These are phyloP conservation scores for Aratinga solstitialis DNA, from an alignment of 2,797 vertebrate species.

Conservation along the genomic window DNA sequence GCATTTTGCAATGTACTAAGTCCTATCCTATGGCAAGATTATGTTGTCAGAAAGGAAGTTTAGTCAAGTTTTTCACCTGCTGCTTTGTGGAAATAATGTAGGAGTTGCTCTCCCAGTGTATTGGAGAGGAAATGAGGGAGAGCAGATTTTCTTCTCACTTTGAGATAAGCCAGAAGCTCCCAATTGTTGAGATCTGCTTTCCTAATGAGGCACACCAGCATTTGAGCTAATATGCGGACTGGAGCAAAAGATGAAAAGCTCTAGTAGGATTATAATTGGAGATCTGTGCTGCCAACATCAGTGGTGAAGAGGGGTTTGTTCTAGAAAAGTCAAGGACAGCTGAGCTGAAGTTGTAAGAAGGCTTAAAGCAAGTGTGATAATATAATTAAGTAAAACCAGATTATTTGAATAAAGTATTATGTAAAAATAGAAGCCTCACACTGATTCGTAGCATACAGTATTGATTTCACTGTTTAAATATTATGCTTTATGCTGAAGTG, in stretches of 20 bases:
- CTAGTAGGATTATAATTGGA: not conserved
- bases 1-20: not conserved
- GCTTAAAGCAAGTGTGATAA: not conserved
- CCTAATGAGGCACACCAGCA: not conserved
- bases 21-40: not conserved
- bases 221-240: not conserved
- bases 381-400: not conserved
- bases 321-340: not conserved
- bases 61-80: constrained; percentile 33
- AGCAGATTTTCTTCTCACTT: not conserved
- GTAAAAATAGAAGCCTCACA: not conserved
- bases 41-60: constrained; percentile 29
- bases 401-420: not conserved
- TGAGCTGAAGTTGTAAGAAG: not conserved
- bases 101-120: not conserved
- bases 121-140: not conserved
- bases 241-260: not conserved
- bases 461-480: not conserved
- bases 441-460: not conserved
- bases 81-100: not conserved
- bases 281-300: not conserved
- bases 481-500: not conserved
- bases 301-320: not conserved
- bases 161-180: not conserved
- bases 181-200: not conserved